Evolutionary conservation across 1,140 invertebrate species (phyloP).

Genomic region (Magallana ariakensis): DNA sequence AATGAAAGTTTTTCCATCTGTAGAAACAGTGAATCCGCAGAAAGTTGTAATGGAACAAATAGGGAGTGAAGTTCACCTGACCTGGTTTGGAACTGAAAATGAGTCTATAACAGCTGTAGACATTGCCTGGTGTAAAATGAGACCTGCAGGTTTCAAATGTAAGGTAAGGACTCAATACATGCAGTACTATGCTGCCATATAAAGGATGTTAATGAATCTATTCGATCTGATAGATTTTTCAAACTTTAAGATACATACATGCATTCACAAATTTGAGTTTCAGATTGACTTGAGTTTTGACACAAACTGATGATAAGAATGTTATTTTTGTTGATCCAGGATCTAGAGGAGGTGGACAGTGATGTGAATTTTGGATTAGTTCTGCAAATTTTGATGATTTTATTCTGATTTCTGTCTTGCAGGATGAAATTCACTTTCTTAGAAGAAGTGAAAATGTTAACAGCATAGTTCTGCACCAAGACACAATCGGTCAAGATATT

Average conservation of each 20-base stretch:
- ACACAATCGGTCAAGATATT: background rate
- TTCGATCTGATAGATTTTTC: no score
- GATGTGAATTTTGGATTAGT: no score
- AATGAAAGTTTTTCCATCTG: no score
- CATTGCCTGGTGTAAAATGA: background rate
- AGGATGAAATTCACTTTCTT: background rate
- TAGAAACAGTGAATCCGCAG: background rate
- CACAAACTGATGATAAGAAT: no score
- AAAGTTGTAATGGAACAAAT: background rate
- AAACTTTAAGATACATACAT: no score
- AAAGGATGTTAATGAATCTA: background rate
- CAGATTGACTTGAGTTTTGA: no score
- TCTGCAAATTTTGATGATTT: no score
- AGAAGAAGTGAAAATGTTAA: background rate
- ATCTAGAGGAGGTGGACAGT: no score
- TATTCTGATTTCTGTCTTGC: background rate
- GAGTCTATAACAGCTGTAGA: background rate
- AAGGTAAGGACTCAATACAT: background rate
- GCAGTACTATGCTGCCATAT: background rate
- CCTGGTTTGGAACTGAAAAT: background rate
- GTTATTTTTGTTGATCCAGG: no score
- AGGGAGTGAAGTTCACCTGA: background rate
- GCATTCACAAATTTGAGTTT: no score
- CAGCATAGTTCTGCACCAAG: background rate
- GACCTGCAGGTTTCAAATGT: background rate